These are phyloP conservation scores for silkworm (Bombyx mori) DNA, from an alignment of 1,140 invertebrate species.

Conservation along the genomic window DNA sequence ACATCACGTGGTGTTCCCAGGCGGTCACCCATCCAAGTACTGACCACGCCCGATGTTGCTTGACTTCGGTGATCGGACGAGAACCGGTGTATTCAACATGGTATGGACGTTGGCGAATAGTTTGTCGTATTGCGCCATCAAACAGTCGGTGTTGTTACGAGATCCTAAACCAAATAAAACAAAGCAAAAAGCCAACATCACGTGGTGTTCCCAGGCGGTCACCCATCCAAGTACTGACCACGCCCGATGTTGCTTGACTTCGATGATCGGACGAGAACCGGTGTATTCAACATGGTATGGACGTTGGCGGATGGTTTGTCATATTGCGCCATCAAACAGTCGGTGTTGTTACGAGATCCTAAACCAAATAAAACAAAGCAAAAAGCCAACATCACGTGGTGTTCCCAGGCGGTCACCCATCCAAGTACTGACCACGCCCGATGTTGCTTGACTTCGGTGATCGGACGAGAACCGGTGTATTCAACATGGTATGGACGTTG, in stretches of 20 bases:
- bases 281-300: constrained; percentile 7
- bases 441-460: constrained; percentile 26
- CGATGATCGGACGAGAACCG: constrained; percentile 23
- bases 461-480: constrained; percentile 22
- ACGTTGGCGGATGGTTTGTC: no score
- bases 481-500: background rate
- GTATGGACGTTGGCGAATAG: no score
- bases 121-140: no score
- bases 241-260: constrained; percentile 26
- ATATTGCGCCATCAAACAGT: no score
- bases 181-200: constrained; percentile 8
- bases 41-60: constrained; percentile 24
- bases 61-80: constrained; percentile 25
- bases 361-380: background rate
- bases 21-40: constrained; percentile 22
- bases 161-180: no score
- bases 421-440: constrained; percentile 24
- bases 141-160: no score
- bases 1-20: constrained; percentile 8
- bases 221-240: constrained; percentile 24
- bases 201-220: constrained; percentile 9
- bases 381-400: constrained; percentile 10
- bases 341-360: no score
- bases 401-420: constrained; percentile 15
- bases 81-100: constrained; percentile 15